Percentiles rank a stretch among this genome's conserved stretches.
These are phyloP conservation scores for Actinia equina DNA, from an alignment of 64 coral and sea anemone genomes.

Conservation along the genomic window DNA sequence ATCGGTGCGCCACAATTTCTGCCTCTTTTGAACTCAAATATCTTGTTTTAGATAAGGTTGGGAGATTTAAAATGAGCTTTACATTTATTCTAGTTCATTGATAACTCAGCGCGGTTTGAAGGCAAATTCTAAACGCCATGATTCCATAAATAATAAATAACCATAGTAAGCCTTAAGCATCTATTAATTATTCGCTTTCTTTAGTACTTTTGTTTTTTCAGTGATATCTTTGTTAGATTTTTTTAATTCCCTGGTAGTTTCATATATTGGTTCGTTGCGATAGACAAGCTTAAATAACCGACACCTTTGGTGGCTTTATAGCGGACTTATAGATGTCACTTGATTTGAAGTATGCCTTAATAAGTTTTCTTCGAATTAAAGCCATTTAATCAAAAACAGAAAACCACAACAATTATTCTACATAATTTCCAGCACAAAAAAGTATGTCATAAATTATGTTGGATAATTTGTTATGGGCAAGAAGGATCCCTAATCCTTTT, in stretches of 20 bases:
- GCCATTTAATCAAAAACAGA: neutral
- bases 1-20: neutral
- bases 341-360: neutral
- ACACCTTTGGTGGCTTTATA: neutral
- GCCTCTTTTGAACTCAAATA: neutral
- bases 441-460: neutral
- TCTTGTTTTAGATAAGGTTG: neutral
- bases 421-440: neutral
- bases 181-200: constrained; percentile 6
- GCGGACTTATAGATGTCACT: neutral
- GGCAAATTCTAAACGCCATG: neutral
- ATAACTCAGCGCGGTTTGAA: neutral
- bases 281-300: neutral
- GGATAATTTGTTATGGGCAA: neutral
- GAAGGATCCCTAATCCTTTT: neutral
- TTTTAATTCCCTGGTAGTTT: neutral
- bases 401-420: constrained; percentile 7
- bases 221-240: neutral
- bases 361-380: neutral
- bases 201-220: neutral
- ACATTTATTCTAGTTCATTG: neutral
- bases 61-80: neutral
- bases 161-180: constrained; percentile 2
- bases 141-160: neutral
- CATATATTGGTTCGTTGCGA: neutral